Evolutionary conservation across 2,888 invertebrate species (phyloP).

Genomic region (Drosophila anomalata): DNA sequence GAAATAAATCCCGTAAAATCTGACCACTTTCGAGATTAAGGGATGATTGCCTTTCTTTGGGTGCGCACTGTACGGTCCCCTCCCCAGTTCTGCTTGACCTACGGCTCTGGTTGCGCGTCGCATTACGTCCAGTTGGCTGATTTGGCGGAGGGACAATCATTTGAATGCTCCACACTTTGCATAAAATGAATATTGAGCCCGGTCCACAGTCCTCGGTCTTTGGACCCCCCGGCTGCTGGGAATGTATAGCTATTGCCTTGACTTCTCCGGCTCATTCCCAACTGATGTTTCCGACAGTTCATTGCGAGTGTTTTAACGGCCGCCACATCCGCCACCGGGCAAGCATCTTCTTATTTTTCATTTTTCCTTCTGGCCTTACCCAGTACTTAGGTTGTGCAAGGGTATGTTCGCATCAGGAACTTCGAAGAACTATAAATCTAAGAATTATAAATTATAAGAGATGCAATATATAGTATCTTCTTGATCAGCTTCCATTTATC

Average conservation of each 20-base stretch:
- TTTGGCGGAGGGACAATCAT: constrained; percentile 42
- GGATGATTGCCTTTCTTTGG: background rate
- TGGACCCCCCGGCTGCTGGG: background rate
- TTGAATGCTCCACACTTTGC: constrained; percentile 65
- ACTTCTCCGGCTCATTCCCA: constrained; percentile 1
- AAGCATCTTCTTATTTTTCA: constrained; percentile 2
- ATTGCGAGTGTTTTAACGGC: constrained; percentile 77
- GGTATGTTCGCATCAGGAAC: background rate
- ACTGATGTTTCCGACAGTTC: constrained; percentile 72
- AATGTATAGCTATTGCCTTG: constrained; percentile 1
- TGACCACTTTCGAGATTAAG: background rate
- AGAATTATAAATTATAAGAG: background rate
- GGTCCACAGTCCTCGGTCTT: constrained; percentile 5
- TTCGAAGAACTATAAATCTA: background rate
- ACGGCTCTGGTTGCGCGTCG: background rate
- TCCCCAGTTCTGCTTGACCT: constrained; percentile 47
- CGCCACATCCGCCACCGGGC: constrained; percentile 70
- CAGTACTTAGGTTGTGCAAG: background rate
- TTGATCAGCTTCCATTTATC: background rate
- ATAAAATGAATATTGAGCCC: constrained; percentile 76
- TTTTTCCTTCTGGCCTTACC: constrained; percentile 15
- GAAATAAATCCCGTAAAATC: background rate
- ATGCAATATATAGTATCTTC: background rate
- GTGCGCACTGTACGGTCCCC: background rate
- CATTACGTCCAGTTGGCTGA: constrained; percentile 63